Evolutionary conservation across 1,140 invertebrate genomes (phyloP).

Genomic region (Hetaerina americana): DNA sequence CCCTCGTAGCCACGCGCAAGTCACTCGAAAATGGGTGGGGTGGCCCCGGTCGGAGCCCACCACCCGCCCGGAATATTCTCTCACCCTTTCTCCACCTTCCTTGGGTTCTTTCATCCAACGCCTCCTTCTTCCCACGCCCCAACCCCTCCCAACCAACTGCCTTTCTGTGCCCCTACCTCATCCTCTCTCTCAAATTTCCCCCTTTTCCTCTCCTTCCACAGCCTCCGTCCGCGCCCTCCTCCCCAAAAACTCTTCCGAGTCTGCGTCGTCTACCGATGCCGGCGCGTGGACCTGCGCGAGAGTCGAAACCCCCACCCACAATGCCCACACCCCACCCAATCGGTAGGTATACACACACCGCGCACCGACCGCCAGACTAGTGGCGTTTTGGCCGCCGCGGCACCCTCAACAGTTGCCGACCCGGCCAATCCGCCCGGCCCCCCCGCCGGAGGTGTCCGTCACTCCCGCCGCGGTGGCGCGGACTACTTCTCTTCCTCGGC

Average conservation of each 20-base stretch:
- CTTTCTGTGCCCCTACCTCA: too few relatives aligned
- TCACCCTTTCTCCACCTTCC: too few relatives aligned
- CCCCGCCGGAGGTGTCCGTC: neutral
- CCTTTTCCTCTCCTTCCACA: neutral
- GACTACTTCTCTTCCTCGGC: neutral
- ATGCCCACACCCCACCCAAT: neutral
- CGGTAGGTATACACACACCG: neutral
- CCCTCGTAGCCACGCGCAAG: too few relatives aligned
- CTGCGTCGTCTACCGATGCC: neutral
- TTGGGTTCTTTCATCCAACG: too few relatives aligned
- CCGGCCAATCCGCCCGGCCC: neutral
- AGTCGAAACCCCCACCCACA: neutral
- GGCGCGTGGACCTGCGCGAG: neutral
- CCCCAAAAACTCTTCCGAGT: neutral
- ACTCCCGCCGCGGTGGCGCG: neutral
- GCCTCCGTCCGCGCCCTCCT: neutral
- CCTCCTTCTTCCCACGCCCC: too few relatives aligned
- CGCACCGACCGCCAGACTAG: too few relatives aligned
- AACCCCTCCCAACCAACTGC: too few relatives aligned
- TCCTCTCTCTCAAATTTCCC: neutral
- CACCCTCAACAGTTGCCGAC: neutral
- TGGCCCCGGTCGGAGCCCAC: too few relatives aligned
- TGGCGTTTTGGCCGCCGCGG: neutral
- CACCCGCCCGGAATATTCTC: too few relatives aligned
- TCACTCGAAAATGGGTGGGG: too few relatives aligned